phyloP scores from a whole-genome alignment of 1,140 invertebrate species.

The Leptinotarsa lineolata region DNA sequence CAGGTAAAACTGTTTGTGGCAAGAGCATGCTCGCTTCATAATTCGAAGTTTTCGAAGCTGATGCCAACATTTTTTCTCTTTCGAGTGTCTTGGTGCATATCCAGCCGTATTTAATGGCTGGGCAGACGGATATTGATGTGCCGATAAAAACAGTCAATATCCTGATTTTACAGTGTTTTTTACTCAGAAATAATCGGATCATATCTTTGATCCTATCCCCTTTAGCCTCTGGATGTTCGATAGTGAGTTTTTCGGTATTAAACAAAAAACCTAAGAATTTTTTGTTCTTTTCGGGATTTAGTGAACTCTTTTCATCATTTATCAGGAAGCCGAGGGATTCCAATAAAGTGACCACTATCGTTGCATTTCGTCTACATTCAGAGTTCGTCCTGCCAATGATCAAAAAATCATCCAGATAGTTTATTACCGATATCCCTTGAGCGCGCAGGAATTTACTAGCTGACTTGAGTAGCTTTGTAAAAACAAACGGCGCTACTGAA shows the following conservation, averaged over 20 bases:
- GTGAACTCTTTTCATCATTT: constrained; percentile 28
- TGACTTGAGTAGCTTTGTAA: constrained; percentile 32
- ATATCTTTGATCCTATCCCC: constrained; percentile 17
- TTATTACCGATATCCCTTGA: constrained; percentile 4
- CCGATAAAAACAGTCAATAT: constrained; percentile 11
- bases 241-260: constrained; percentile 12
- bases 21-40: constrained; percentile 19
- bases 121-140: background rate
- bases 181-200: constrained; percentile 13
- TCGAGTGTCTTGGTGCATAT: constrained; percentile 23
- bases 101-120: constrained; percentile 24
- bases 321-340: constrained; percentile 31
- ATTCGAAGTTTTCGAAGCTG: background rate
- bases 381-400: constrained; percentile 14
- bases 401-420: constrained; percentile 32
- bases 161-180: constrained; percentile 4
- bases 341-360: constrained; percentile 12
- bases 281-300: constrained; percentile 8
- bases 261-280: constrained; percentile 34
- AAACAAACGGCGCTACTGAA: constrained; percentile 18
- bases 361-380: constrained; percentile 23
- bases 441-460: constrained; percentile 15
- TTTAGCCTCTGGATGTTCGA: constrained; percentile 25
- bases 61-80: constrained; percentile 18
- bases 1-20: background rate